phyloP scores from a whole-genome alignment of 2,113 vertebrate species.

The Sminthopsis crassicaudata region DNA sequence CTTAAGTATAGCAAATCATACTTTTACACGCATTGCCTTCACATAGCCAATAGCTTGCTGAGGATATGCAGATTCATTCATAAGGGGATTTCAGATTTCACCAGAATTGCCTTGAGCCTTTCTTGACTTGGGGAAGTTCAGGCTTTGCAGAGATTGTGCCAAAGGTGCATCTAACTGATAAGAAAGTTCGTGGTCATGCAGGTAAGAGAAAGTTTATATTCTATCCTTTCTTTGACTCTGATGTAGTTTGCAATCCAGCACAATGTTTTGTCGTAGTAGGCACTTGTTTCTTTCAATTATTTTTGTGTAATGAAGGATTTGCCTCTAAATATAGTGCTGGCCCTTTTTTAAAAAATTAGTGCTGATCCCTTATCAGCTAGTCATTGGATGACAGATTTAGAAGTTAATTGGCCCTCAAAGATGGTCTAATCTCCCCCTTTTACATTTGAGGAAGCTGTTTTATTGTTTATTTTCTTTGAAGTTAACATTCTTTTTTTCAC shows the following conservation, averaged over 20 bases:
- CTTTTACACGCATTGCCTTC: slow-evolving; percentile 50
- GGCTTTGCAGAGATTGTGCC: background rate
- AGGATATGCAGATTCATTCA: slow-evolving; percentile 50
- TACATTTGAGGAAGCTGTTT: background rate
- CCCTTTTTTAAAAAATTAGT: background rate
- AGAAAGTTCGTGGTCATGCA: background rate
- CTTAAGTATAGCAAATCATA: slow-evolving; percentile 59
- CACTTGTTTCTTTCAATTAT: background rate
- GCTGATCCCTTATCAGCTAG: background rate
- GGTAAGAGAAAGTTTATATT: slow-evolving; percentile 41
- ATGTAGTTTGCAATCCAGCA: slow-evolving; percentile 36
- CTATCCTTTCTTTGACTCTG: background rate
- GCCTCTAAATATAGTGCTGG: background rate
- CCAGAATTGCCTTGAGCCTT: background rate
- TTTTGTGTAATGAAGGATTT: slow-evolving; percentile 27
- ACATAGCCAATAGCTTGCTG: slow-evolving; percentile 37
- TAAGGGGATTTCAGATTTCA: slow-evolving; percentile 52
- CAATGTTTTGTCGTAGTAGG: background rate
- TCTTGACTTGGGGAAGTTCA: slow-evolving; percentile 18
- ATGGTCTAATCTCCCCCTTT: background rate
- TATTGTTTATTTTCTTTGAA: background rate
- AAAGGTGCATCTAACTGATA: background rate
- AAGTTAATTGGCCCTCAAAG: background rate
- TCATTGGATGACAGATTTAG: background rate
- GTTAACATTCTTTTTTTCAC: slow-evolving; percentile 53